Base-by-base conservation (phyloP, 2,797 vertebrate genomes). In the Myripristis murdjan region DNA sequence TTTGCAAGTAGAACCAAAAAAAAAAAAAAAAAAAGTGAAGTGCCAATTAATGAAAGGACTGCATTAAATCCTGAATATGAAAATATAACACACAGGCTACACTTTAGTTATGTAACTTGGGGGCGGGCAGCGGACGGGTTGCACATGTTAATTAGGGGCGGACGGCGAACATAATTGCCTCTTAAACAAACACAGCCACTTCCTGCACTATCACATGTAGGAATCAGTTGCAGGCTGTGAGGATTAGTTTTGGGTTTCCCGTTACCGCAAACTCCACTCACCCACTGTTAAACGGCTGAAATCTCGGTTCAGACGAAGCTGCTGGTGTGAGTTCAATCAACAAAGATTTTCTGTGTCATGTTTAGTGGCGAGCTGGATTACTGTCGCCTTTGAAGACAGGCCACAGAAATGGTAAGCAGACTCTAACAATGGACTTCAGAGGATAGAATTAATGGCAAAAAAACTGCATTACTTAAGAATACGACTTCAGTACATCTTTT, bases 161-260 rank as follows among this genome's bases (percentile, higher is more conserved):
- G 64, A 47, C 11, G 35, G 53, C 68, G 64, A 33, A 57, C 63
- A 39, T 48, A 58, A 77, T 72, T 80, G 62, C 64, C 73, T 41
- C 3, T 65, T 60, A 23, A 22, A 64, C 77, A 90, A 91, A 87
- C 84, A 90, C 73, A 39, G 81, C 83, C 84, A 41, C 67, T 66
- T 43, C 59, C 67, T 43, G 54, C 28, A 49, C 58, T 70, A 59
- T 68, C 53, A 43, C 41, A 75, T 60, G 37, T 14, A 22, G 41
- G 7, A 56, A 53, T 70, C 26, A n/a, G 67, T 20, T 53, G 18
- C 48, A 62, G 75, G 81, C 64, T 35, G 26, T 0, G 28, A 85
- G 5, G 23, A 73, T 84, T 55, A 84, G 58, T 28, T 51, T 43
- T 20, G 66, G 39, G 37, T 73, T 86, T 86, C 74, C 71, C 20